These are phyloP conservation scores for Axinella damicornis DNA, from an alignment of 37 sponge, comb jelly and placozoan species.

Conservation along the genomic window DNA sequence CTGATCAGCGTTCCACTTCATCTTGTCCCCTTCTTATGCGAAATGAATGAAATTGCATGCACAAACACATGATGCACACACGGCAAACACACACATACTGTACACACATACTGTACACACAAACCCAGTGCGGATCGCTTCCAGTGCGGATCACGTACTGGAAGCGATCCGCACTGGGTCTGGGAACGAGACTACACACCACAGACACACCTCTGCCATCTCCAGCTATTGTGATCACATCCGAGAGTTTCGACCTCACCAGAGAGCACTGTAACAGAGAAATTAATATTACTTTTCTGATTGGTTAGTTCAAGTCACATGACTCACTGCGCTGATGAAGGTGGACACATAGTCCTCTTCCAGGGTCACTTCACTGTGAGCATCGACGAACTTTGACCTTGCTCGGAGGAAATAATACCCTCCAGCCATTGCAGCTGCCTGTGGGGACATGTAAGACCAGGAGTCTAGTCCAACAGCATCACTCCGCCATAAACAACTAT, in stretches of 20 bases:
- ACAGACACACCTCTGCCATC: constrained; percentile 41
- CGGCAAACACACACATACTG: no score
- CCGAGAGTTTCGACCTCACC: constrained; percentile 37
- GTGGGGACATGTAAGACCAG: background rate
- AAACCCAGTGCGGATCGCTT: no score
- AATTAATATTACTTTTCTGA: background rate
- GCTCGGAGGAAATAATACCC: constrained; percentile 24
- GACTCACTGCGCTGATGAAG: constrained; percentile 71
- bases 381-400: constrained; percentile 35
- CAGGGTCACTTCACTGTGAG: constrained; percentile 7
- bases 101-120: no score
- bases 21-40: no score
- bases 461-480: no score
- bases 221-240: constrained; percentile 48
- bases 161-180: no score
- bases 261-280: constrained; percentile 37
- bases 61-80: no score
- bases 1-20: no score
- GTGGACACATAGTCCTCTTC: constrained; percentile 38
- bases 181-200: no score
- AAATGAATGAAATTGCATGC: no score
- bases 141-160: no score
- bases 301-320: background rate
- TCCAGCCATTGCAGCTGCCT: constrained; percentile 30
- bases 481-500: no score